Evolutionary conservation across 2,113 vertebrate species (phyloP).

Genomic region (Bothrops jararaca): DNA sequence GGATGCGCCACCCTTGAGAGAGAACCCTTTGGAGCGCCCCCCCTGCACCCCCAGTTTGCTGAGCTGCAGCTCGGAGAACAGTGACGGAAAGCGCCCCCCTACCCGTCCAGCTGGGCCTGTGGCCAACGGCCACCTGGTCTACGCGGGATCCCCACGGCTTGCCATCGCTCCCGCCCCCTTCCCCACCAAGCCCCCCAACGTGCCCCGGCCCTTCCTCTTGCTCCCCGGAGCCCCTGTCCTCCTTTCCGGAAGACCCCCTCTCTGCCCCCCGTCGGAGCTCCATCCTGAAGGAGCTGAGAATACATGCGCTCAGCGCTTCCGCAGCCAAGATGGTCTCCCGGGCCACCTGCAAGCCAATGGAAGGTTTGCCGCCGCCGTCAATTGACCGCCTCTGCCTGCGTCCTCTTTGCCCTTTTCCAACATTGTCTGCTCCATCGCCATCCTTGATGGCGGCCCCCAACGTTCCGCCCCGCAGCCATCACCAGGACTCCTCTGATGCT

Average conservation of each 20-base stretch:
- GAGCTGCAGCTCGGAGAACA: conserved; percentile 6
- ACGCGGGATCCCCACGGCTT: background rate
- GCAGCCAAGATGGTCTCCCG: conserved; percentile 71
- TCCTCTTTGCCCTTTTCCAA: conserved; percentile 80
- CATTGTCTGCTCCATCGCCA: conserved; percentile 80
- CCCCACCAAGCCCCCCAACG: background rate
- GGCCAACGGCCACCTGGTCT: background rate
- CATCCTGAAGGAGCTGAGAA: conserved; percentile 54
- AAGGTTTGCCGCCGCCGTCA: conserved; percentile 78
- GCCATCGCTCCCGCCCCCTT: background rate
- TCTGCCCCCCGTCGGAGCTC: background rate
- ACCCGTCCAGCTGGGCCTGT: fast-evolving
- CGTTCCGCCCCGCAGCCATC: conserved; percentile 79
- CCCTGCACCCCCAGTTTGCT: background rate
- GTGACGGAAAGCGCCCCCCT: background rate
- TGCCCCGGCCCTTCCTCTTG: conserved; percentile 4
- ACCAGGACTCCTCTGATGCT: conserved; percentile 67
- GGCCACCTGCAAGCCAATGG: conserved; percentile 76
- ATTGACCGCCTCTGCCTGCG: conserved; percentile 78
- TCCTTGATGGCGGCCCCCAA: conserved; percentile 82
- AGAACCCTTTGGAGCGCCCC: background rate
- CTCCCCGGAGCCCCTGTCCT: background rate
- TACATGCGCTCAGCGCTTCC: conserved; percentile 75
- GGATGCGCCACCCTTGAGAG: conserved; percentile 75
- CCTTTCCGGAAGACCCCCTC: background rate